Evolutionary conservation across 2,797 vertebrate species (phyloP).

Genomic region (Lepidocolaptes lacrymiger): DNA sequence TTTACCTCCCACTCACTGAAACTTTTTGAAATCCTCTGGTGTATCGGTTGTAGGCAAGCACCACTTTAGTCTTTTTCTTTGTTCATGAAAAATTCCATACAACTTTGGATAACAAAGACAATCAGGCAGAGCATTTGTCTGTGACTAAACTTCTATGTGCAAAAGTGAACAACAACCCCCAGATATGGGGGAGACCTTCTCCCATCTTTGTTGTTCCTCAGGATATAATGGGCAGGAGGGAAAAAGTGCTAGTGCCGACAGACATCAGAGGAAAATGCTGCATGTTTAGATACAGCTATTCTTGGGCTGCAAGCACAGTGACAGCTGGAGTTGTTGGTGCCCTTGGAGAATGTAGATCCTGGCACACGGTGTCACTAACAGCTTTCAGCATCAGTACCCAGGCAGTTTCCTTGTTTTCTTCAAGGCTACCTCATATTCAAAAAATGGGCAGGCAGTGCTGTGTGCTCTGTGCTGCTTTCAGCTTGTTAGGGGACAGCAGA

Average conservation of each 20-base stretch:
- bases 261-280: not conserved
- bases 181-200: not conserved
- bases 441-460: not conserved
- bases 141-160: not conserved
- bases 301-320: not conserved
- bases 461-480: not conserved
- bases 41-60: not conserved
- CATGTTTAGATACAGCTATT: fast-evolving
- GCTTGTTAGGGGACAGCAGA: not conserved
- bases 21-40: not conserved
- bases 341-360: not conserved
- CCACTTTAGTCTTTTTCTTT: not conserved
- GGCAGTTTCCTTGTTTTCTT: not conserved
- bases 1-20: not conserved
- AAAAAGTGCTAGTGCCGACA: not conserved
- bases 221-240: not conserved
- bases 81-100: not conserved
- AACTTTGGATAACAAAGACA: not conserved
- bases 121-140: not conserved
- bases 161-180: not conserved
- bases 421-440: not conserved
- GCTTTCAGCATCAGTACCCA: not conserved
- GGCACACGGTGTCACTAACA: not conserved
- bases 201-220: not conserved
- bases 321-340: not conserved